Evolutionary conservation across 2,888 invertebrate species (phyloP), one percentile per base, ranked within the genome.

Genomic region (Pseudolycoriella hygida): DNA sequence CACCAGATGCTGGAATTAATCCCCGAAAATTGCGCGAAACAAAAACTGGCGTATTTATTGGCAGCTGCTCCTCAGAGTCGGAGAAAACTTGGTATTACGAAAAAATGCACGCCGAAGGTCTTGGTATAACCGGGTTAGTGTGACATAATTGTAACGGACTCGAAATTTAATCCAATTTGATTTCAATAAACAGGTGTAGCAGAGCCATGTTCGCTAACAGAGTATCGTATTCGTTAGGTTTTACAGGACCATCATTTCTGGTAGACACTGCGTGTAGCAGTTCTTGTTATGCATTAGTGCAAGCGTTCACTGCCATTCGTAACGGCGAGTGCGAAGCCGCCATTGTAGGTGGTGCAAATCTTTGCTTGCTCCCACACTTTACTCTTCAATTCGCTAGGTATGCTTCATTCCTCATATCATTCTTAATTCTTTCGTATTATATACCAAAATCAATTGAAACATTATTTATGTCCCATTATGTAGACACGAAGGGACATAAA

Each of bases 221-320:
- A 45, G 74, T 96, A 50, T 90, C 90, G 1, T 93, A 85, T 62
- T 80, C 80, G 66, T 72, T 94, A 49, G 90, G 90, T 19, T 71
- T 88, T 14, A 81, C 80, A 54, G 92, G 94, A 1, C 93, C 93
- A 0, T 89, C 90, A 4, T 86, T 80, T 66, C 73, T 83, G 1
- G 71, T 89, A 10, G 94, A 96, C 64, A 89, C 93, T 0, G 94
- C 94, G 0, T 96, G 94, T 61, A 90, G 90, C n/a, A 93, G 93
- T 46, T 86, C 90, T 8, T 71, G 90, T 52, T 77, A 85, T 53
- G 93, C 92, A 0, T 52, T 94, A 46, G 88, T 93, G 54, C 79
- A 81, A 50, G 87, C 84, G 12, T 84, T 80, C 60, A 71, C 73
- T 42, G 74, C 84, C 0, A 76, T 92, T 40, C 69, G 82, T 31